Conservation (phyloP, 2,888 invertebrate species). For the Thereva unica region DNA sequence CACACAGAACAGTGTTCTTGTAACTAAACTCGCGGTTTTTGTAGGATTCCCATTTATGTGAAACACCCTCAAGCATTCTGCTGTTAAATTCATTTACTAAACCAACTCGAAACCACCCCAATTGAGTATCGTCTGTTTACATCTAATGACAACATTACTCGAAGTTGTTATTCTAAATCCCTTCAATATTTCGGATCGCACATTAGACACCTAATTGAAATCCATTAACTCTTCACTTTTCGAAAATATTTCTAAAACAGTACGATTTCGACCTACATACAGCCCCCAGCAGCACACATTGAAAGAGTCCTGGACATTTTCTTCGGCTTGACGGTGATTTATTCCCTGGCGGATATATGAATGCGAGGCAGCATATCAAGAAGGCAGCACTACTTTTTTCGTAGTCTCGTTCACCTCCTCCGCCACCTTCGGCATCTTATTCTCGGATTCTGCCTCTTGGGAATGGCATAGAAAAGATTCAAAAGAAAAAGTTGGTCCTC, state of each 20-base stretch:
- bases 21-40: too few species aligned
- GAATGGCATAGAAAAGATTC: conserved; percentile 11
- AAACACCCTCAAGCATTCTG: too few species aligned
- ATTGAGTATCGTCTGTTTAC: too few species aligned
- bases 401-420: conserved; percentile 9
- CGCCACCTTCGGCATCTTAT: background rate
- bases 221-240: conserved; percentile 6
- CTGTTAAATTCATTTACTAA: too few species aligned
- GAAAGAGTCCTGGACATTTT: conserved; percentile 22
- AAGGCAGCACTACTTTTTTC: conserved; percentile 26
- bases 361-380: conserved; percentile 11
- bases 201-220: too few species aligned
- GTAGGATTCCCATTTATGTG: too few species aligned
- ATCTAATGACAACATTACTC: too few species aligned
- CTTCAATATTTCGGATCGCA: too few species aligned
- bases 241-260: conserved; percentile 7
- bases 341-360: conserved; percentile 22
- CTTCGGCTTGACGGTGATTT: conserved; percentile 27
- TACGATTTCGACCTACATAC: conserved; percentile 15
- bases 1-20: too few species aligned
- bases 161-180: too few species aligned
- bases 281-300: background rate
- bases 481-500: conserved; percentile 22
- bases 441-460: conserved; percentile 20
- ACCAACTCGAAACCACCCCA: too few species aligned